Evolutionary conservation across 2,797 vertebrate genomes (phyloP).

Genomic region (Odontamblyopus lacepedii): DNA sequence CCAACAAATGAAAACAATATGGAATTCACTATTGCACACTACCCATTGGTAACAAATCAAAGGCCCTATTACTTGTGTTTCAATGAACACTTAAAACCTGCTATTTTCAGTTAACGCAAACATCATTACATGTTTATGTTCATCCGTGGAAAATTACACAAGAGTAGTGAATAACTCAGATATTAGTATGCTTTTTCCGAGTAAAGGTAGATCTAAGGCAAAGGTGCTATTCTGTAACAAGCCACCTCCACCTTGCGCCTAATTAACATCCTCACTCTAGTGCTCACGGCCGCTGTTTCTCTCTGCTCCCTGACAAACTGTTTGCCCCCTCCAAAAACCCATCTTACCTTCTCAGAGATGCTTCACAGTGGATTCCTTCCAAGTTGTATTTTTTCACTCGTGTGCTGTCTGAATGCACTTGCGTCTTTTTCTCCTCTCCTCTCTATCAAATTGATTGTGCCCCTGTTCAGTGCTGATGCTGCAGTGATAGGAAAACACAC

Average conservation of each 20-base stretch:
- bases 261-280: slow-evolving; percentile 46
- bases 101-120: slow-evolving; percentile 6
- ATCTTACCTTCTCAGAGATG: slow-evolving; percentile 70
- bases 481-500: slow-evolving; percentile 85
- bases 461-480: slow-evolving; percentile 78
- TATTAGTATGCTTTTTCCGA: background rate
- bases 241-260: slow-evolving; percentile 51
- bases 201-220: slow-evolving; percentile 21
- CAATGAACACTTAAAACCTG: background rate
- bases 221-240: slow-evolving; percentile 58
- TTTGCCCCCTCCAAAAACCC: slow-evolving; percentile 15
- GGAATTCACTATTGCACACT: background rate
- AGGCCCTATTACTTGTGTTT: slow-evolving; percentile 12
- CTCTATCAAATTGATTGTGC: slow-evolving; percentile 77
- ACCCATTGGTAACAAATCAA: slow-evolving; percentile 2
- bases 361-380: slow-evolving; percentile 51
- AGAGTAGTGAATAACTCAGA: background rate
- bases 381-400: slow-evolving; percentile 26
- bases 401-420: slow-evolving; percentile 60
- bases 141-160: slow-evolving; percentile 12
- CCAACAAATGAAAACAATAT: slow-evolving; percentile 2
- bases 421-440: slow-evolving; percentile 60
- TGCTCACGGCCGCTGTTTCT: slow-evolving; percentile 18
- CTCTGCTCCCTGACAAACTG: slow-evolving; percentile 38
- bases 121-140: background rate